Evolutionary conservation across 2,113 vertebrate genomes (phyloP).

Genomic region (Anarrhichthys ocellatus): DNA sequence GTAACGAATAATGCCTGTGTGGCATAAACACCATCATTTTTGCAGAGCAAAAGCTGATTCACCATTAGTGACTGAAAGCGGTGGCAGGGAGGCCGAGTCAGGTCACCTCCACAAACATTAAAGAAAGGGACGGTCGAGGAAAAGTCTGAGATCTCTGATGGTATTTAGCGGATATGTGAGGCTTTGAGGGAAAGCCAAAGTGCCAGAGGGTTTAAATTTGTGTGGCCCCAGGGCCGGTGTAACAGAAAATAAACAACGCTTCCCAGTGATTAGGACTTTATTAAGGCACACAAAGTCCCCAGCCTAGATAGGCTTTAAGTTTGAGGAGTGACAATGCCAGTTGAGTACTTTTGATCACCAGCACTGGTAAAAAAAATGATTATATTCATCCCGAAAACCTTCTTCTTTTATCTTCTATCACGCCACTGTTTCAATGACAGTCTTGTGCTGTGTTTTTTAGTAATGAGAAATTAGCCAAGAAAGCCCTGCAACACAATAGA

Average conservation of each 20-base stretch:
- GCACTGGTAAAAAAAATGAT: neutral
- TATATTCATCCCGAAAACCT: constrained; percentile 5
- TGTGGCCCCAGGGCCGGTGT: constrained; percentile 74
- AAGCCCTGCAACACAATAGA: neutral
- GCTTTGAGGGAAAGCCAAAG: constrained; percentile 71
- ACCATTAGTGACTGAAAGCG: constrained; percentile 15
- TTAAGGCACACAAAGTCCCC: constrained; percentile 65
- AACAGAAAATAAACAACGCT: constrained; percentile 81
- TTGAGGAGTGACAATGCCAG: constrained; percentile 36
- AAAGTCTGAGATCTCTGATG: constrained; percentile 61
- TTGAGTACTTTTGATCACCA: neutral
- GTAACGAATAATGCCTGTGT: neutral
- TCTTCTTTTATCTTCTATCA: neutral
- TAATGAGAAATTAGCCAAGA: constrained; percentile 10
- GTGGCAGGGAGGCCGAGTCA: constrained; percentile 26
- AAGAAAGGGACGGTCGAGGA: constrained; percentile 41
- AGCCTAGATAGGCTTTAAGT: constrained; percentile 46
- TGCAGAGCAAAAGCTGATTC: neutral
- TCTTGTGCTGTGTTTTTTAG: neutral
- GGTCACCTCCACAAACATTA: constrained; percentile 44
- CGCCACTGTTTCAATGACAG: neutral
- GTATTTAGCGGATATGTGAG: constrained; percentile 69
- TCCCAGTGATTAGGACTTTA: constrained; percentile 78
- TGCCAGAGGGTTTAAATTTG: constrained; percentile 74
- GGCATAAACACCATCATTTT: neutral